phyloP scores from a whole-genome alignment of 2,113 vertebrate species.

The Gobius niger region DNA sequence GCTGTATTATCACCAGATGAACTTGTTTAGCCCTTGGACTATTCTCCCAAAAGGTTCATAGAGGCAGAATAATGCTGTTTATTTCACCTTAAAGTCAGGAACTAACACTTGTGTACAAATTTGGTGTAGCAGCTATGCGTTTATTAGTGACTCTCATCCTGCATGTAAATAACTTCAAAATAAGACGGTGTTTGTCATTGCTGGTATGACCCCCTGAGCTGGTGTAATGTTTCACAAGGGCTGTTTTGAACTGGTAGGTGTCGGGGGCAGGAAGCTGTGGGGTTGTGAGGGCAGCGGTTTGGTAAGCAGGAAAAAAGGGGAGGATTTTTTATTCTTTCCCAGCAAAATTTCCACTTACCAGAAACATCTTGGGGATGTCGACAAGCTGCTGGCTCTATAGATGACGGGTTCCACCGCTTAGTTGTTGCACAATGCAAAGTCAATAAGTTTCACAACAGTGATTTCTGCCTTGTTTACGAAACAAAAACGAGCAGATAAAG shows the following conservation, averaged over 20 bases:
- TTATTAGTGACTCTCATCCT: slow-evolving; percentile 4
- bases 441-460: slow-evolving; percentile 49
- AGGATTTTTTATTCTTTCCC: slow-evolving; percentile 46
- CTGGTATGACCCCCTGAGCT: slow-evolving; percentile 22
- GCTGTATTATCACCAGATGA: too few relatives aligned
- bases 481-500: slow-evolving; percentile 46
- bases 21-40: too few relatives aligned
- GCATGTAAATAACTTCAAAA: slow-evolving; percentile 33
- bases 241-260: slow-evolving; percentile 42
- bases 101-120: slow-evolving; percentile 7
- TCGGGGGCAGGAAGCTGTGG: slow-evolving; percentile 43
- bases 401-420: slow-evolving; percentile 27
- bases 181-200: slow-evolving; percentile 39
- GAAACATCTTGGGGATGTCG: slow-evolving; percentile 48
- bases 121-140: neutral
- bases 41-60: too few relatives aligned
- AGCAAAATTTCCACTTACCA: slow-evolving; percentile 63
- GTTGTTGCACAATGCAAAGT: slow-evolving; percentile 49
- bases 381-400: slow-evolving; percentile 38
- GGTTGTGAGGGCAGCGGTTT: slow-evolving; percentile 42
- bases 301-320: slow-evolving; percentile 34
- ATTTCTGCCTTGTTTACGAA: slow-evolving; percentile 10
- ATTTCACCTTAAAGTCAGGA: slow-evolving; percentile 17
- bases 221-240: slow-evolving; percentile 42
- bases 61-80: neutral